Base-by-base conservation (phyloP, 2,113 vertebrate genomes). In the Progne subis region DNA sequence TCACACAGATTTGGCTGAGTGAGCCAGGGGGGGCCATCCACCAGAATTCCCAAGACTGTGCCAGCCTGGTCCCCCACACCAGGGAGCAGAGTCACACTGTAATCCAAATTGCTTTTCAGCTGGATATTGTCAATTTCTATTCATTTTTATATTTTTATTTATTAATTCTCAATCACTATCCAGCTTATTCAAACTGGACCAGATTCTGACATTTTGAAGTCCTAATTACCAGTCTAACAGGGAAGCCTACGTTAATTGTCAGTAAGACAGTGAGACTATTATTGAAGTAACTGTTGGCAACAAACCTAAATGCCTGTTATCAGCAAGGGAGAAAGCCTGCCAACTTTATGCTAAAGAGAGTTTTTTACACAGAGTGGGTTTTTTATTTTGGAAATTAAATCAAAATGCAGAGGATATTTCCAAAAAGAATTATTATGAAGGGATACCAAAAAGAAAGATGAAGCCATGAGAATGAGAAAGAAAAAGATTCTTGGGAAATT, bases 161-260 rank as follows among this genome's bases (percentile, higher is more conserved):
- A 93, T 88, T 82, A 90, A 65, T 90, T 88, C 59, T 47, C 21
- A 65, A 39, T 69, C 81, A 26, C 28, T 85, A 57, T 43, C n/a
- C 59, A 55, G 41, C 64, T 94, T 65, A 74, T 80, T 90, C 85
- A 93, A 55, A 43, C 67, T 80, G 79, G 47, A 86, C 46, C 43
- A 55, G 39, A 93, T 83, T 93, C 59, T 94, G 90, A 90, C 32
- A 82, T 92, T 94, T 86, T 82, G 82, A 90, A 88, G 46, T 43
- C 56, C 90, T 94, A 87, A 88, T 95, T 96, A 82, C 47, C 69
- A 87, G 81, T 69, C 61, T 79, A 67, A 84, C 29, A 87, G 75
- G 34, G 47, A 95, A 92, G 64, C 18, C 70, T 76, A 53, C 5
- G 0, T 76, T 95, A 79, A 89, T 65, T 88, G 84, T 70, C 90